Percentiles rank a stretch among this genome's conserved stretches.
Evolutionary conservation across 2,113 vertebrate species (phyloP).

Genomic region (Fulica atra): DNA sequence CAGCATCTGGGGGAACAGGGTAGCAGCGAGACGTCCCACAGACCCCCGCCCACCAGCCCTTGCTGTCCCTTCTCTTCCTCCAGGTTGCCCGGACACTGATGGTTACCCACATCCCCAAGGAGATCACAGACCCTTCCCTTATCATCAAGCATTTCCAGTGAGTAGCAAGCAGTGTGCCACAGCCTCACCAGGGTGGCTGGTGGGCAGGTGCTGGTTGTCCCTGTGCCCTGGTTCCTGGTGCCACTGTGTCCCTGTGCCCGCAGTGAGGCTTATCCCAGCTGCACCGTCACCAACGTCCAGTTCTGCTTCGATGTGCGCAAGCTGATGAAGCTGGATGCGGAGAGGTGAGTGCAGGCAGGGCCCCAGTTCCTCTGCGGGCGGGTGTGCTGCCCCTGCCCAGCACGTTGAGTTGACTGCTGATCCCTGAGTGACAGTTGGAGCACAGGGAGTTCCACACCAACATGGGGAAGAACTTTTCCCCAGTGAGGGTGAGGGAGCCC

Average conservation of each 20-base stretch:
- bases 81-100: constrained; percentile 92
- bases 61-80: background rate
- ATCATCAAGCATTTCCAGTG: constrained; percentile 97
- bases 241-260: constrained; percentile 20
- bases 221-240: background rate
- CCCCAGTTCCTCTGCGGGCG: background rate
- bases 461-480: too few species aligned
- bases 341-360: constrained; percentile 76
- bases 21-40: accelerated
- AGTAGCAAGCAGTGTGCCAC: constrained; percentile 10
- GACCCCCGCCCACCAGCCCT: background rate
- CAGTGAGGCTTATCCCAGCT: constrained; percentile 96
- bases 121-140: constrained; percentile 90
- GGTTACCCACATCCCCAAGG: constrained; percentile 90
- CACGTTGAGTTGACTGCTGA: background rate
- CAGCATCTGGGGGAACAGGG: accelerated
- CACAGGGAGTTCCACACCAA: too few species aligned
- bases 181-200: background rate
- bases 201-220: background rate
- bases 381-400: background rate
- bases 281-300: constrained; percentile 90
- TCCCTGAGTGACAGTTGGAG: background rate
- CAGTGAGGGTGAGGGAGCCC: too few species aligned
- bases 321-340: constrained; percentile 89
- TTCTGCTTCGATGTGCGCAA: constrained; percentile 91